Evolutionary conservation across 2,888 invertebrate species (phyloP), one percentile per base, ranked within the genome.

Genomic region (Plebejus anna): DNA sequence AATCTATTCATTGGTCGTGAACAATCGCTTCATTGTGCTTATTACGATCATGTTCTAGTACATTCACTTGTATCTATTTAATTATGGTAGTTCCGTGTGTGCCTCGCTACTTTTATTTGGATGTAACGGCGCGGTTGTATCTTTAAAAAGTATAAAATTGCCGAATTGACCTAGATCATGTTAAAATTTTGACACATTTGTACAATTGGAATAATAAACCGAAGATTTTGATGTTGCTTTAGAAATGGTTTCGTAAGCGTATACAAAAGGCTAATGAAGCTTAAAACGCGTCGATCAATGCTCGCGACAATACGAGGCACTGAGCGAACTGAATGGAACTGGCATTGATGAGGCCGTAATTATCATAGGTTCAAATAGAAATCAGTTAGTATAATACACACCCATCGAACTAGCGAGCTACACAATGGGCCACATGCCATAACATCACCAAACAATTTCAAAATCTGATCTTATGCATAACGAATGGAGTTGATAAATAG

Each of bases 401-500:
- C 92, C 92, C 91, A 92, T 90, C 90, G 86, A 88, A 92, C 92
- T 92, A 91, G 90, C 80, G 85, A 84, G 88, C 84, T 83, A 85
- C 88, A 92, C 90, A 89, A 89, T 89, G 85, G 88, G 83, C 84
- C 85, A 82, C 85, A 89, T 85, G 90, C 90, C 90, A 91, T 87
- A 92, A 92, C 92, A 93, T 89, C 89, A 91, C 92, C 91, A 92
- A 92, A 92, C 91, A 91, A 90, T 91, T 90, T 90, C 90, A 88
- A 90, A 92, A 92, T 93, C 91, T 89, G 91, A 91, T 91, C 90
- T 89, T 90, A 92, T 91, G 92, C 93, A 91, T 93, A 92, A 91
- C 91, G 91, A 91, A 91, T 91, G 86, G 89, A 89, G 88, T 91
- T 90, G 92, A 94, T 93, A 94, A 94, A 93, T 92, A 92, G 91